Evolutionary conservation across 2,888 invertebrate species (phyloP).

Genomic region (Fragum whitleyi): DNA sequence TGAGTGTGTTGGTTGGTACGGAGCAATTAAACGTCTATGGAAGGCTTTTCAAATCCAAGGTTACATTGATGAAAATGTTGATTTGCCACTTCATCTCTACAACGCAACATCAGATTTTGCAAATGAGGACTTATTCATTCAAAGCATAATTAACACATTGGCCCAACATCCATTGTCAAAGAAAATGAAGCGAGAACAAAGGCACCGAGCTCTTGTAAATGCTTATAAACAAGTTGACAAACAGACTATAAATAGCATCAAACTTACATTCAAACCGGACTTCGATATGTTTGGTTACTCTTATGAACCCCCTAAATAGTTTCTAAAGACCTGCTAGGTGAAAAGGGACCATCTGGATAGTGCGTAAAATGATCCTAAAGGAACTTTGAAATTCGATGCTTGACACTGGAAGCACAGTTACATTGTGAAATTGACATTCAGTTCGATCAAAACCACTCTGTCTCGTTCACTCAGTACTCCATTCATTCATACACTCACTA

Average conservation of each 20-base stretch:
- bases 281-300: background rate
- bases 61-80: background rate
- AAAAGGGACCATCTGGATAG: too few species aligned
- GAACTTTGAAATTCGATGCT: too few species aligned
- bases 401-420: too few species aligned
- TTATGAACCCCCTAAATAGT: background rate
- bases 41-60: background rate
- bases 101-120: background rate
- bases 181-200: background rate
- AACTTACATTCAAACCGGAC: background rate
- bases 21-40: background rate
- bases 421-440: too few species aligned
- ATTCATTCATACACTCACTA: too few species aligned
- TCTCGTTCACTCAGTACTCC: too few species aligned
- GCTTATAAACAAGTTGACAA: background rate
- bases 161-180: background rate
- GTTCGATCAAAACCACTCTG: too few species aligned
- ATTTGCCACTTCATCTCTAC: background rate
- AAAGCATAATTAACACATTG: background rate
- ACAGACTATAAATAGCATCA: background rate
- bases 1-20: background rate
- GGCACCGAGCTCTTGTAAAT: background rate
- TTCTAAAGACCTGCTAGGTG: background rate
- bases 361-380: too few species aligned
- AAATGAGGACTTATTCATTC: background rate